Base-by-base conservation (phyloP, 2,113 vertebrate species). In the Cairina moschata region DNA sequence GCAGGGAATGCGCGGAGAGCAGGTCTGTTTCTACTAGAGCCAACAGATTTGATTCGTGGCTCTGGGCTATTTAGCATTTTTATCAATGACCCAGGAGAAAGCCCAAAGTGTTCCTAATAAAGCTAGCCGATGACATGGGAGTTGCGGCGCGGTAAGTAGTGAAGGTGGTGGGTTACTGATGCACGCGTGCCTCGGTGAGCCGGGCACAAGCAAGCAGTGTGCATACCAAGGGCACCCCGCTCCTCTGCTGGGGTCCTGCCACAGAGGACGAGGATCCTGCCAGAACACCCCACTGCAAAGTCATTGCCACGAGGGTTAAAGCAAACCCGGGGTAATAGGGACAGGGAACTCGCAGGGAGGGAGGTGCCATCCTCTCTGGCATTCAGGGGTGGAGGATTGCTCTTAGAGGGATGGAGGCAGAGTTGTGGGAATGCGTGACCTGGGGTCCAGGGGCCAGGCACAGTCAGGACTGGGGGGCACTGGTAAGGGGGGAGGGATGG, bases 61-160 rank as follows among this genome's bases (percentile, higher is more conserved):
- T 93, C 84, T 87, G 83, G 89, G 93, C 90, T 94, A 23, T 59
- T 95, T 32, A 92, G 90, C 71, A 62, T 93, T 90, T 86, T 88
- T 94, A 94, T 81, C 94, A 93, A 52, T 84, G 94, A 95, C 80
- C 88, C 93, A 62, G 74, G 62, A 89, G 88, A 87, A 71, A 86
- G 88, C 77, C 66, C 62, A 28, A 13, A 88, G 80, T 23, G 5
- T 21, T 92, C 68, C 91, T 69, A 78, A 60, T 82, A 72, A 93
- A 86, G 73, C 48, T 13, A 89, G 89, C 86, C 84, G 91, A n/a
- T 76, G 93, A 93, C 73, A 86, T 68, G 89, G 91, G 78, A 95
- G 94, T 17, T 82, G 77, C 29, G 56, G 60, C 8, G 56, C 38
- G 86, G 92, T 86, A 56, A 93, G 75, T 52, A 5, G 36, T 31